phyloP scores from a whole-genome alignment of 2,113 vertebrate genomes.

The Blennius ocellaris region DNA sequence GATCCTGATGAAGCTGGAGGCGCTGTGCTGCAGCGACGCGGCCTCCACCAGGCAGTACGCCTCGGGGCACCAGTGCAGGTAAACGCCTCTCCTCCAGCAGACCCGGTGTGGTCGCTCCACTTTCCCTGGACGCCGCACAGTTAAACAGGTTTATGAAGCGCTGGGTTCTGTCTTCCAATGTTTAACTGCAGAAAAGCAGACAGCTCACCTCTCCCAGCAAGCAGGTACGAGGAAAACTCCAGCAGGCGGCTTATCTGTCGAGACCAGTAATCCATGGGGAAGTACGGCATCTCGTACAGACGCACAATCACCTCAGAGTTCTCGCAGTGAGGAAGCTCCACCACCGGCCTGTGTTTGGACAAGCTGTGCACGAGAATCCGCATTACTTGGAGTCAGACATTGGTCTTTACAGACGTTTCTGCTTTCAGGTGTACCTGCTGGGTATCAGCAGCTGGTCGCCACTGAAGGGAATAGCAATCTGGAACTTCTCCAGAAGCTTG shows the following conservation, averaged over 20 bases:
- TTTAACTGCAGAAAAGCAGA: neutral
- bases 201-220: conserved; percentile 88
- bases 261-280: conserved; percentile 98
- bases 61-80: conserved; percentile 94
- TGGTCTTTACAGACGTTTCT: too few species aligned
- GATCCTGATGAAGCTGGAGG: conserved; percentile 92
- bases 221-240: conserved; percentile 91
- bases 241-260: conserved; percentile 93
- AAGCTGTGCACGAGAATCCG: conserved; percentile 79
- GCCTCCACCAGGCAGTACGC: conserved; percentile 95
- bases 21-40: conserved; percentile 79
- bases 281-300: conserved; percentile 96
- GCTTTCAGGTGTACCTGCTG: conserved; percentile 85
- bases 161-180: neutral
- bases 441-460: conserved; percentile 93
- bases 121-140: conserved; percentile 76
- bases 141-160: neutral
- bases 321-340: conserved; percentile 95
- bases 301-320: conserved; percentile 94
- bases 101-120: conserved; percentile 88
- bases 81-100: conserved; percentile 97
- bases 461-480: conserved; percentile 92
- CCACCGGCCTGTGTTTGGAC: conserved; percentile 90
- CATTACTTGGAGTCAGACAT: neutral
- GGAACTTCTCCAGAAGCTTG: conserved; percentile 95